Percentiles rank a stretch among this genome's conserved stretches.
These are phyloP conservation scores for Drosophila tsacasi DNA, from an alignment of 1,140 invertebrate genomes.

Conservation along the genomic window DNA sequence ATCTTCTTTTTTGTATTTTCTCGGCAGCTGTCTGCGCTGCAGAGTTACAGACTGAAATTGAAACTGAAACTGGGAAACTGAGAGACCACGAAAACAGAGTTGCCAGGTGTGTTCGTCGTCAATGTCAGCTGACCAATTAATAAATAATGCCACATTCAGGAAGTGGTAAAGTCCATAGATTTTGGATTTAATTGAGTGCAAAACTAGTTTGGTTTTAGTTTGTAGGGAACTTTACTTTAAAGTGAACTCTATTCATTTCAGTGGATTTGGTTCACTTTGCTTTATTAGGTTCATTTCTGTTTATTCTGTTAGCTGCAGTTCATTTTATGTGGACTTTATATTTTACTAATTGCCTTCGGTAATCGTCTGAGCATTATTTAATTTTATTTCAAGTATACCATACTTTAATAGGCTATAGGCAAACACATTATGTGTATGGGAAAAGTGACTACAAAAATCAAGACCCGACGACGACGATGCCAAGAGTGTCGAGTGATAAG, in stretches of 20 bases:
- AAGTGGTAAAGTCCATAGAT: constrained; percentile 5
- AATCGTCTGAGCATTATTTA: neutral
- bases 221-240: too few species aligned
- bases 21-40: constrained; percentile 42
- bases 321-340: neutral
- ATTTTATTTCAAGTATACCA: neutral
- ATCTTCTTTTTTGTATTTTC: constrained; percentile 23
- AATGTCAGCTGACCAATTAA: constrained; percentile 45
- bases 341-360: neutral
- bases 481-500: constrained; percentile 35
- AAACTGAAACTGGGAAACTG: constrained; percentile 33
- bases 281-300: too few species aligned
- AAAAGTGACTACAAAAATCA: constrained; percentile 5
- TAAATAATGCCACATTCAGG: constrained; percentile 19
- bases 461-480: constrained; percentile 12
- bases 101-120: constrained; percentile 45
- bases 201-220: neutral
- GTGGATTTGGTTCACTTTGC: neutral
- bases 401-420: too few species aligned
- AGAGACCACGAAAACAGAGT: constrained; percentile 24
- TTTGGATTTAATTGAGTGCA: neutral
- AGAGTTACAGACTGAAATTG: constrained; percentile 49
- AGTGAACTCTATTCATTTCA: neutral
- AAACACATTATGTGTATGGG: neutral
- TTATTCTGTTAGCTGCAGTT: neutral